A percentile compares a stretch with the other conserved stretches of the same genome.
phyloP scores from a whole-genome alignment of 2,113 vertebrate species.

The Gymnarchus niloticus region DNA sequence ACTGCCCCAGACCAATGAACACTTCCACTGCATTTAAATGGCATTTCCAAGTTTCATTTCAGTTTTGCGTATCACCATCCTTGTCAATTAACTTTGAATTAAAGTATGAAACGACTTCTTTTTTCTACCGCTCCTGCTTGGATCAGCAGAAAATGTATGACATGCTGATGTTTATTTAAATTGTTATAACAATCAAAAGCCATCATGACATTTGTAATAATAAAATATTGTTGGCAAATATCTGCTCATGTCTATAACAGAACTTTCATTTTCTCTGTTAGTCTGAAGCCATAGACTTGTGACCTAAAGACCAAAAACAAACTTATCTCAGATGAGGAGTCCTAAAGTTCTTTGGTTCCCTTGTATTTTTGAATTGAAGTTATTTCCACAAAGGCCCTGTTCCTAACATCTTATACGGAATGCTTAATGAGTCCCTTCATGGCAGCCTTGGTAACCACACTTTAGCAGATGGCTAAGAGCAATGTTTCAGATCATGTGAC shows the following conservation, averaged over 20 bases:
- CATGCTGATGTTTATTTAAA: constrained; percentile 12
- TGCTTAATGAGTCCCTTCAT: not conserved
- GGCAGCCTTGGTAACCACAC: not conserved
- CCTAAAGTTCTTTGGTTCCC: too few relatives aligned
- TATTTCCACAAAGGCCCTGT: not conserved
- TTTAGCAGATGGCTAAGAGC: not conserved
- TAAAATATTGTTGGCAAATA: constrained; percentile 1
- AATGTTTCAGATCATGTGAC: not conserved
- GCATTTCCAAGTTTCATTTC: not conserved
- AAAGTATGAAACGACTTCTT: too few relatives aligned
- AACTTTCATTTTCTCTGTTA: not conserved
- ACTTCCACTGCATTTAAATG: not conserved
- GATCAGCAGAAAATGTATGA: not conserved
- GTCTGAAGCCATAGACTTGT: not conserved
- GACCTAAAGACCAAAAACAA: not conserved
- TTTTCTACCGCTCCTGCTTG: not conserved
- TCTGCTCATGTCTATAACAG: constrained; percentile 4
- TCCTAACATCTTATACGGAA: too few relatives aligned
- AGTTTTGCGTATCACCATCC: too few relatives aligned
- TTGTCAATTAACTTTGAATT: too few relatives aligned
- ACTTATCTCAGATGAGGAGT: not conserved
- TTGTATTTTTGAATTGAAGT: not conserved
- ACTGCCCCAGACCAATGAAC: not conserved
- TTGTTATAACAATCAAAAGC: not conserved
- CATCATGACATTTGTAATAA: constrained; percentile 14